These are phyloP conservation scores for Rapana venosa DNA, from an alignment of 2,888 invertebrate genomes.

Conservation along the genomic window DNA sequence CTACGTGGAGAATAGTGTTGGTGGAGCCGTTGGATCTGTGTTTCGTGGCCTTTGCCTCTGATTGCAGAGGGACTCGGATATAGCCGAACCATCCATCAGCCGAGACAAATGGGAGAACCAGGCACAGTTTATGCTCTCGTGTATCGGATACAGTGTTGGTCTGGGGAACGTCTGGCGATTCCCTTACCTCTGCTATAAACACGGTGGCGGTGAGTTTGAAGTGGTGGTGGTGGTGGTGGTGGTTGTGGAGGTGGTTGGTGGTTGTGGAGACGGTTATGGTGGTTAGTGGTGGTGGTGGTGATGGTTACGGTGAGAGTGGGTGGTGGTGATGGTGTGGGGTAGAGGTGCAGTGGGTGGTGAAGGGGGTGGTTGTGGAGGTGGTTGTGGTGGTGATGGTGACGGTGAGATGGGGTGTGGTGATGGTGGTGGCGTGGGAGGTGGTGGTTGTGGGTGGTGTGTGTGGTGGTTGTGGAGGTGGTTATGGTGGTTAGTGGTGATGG, in stretches of 20 bases:
- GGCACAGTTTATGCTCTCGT: neutral
- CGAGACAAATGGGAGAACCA: neutral
- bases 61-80: no score
- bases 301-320: neutral
- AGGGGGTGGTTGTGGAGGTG: neutral
- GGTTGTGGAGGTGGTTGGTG: neutral
- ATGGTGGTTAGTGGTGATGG: no score
- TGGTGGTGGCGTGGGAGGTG: no score
- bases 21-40: neutral
- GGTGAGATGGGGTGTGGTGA: no score
- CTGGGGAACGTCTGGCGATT: constrained; percentile 16
- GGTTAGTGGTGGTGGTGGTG: neutral
- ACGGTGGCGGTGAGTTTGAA: constrained; percentile 2
- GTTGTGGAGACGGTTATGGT: neutral
- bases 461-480: no score
- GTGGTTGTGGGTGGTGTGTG: no score
- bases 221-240: neutral
- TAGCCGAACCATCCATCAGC: neutral
- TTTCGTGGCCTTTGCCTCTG: neutral
- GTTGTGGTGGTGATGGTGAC: no score
- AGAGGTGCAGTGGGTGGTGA: neutral
- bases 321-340: neutral
- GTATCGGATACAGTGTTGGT: constrained; percentile 26
- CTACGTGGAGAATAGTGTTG: neutral
- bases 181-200: constrained; percentile 10